Percentiles rank a stretch among this genome's conserved stretches.
Conservation (phyloP, 1,140 invertebrate genomes). For the Drosophila ogumai region DNA sequence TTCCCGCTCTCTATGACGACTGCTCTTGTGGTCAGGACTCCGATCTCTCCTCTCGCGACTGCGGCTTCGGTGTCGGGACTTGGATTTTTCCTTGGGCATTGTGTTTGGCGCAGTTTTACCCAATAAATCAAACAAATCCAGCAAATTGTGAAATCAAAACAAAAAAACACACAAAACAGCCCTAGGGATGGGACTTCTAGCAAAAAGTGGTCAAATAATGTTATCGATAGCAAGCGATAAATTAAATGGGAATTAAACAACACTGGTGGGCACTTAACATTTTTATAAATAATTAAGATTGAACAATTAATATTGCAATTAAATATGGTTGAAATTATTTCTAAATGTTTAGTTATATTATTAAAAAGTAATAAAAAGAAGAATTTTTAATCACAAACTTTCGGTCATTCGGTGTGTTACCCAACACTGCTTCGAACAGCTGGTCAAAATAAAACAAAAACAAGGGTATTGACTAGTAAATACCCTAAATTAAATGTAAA, state of each 20-base stretch:
- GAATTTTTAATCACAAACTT: neutral
- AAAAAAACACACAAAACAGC: slow-evolving; percentile 2
- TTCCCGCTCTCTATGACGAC: slow-evolving; percentile 40
- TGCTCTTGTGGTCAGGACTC: slow-evolving; percentile 18
- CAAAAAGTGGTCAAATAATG: neutral
- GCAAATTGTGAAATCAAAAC: slow-evolving; percentile 47
- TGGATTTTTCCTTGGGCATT: slow-evolving; percentile 64
- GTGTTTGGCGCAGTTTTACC: neutral
- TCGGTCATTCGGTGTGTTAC: neutral
- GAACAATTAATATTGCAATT: too few species aligned
- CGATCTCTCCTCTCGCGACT: slow-evolving; percentile 19
- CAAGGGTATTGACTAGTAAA: neutral
- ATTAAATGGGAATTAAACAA: neutral
- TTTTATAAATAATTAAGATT: too few species aligned
- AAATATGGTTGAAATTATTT: neutral
- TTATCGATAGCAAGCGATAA: neutral
- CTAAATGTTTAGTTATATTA: neutral
- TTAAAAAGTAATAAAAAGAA: neutral
- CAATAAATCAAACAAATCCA: neutral
- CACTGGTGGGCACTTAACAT: neutral
- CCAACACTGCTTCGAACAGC: slow-evolving; percentile 16
- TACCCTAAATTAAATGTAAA: neutral
- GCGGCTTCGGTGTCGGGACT: slow-evolving; percentile 50
- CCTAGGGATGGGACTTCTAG: neutral
- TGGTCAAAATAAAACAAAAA: neutral